These are phyloP conservation scores for Melinaea marsaeus DNA, from an alignment of 2,888 invertebrate genomes.

Conservation along the genomic window DNA sequence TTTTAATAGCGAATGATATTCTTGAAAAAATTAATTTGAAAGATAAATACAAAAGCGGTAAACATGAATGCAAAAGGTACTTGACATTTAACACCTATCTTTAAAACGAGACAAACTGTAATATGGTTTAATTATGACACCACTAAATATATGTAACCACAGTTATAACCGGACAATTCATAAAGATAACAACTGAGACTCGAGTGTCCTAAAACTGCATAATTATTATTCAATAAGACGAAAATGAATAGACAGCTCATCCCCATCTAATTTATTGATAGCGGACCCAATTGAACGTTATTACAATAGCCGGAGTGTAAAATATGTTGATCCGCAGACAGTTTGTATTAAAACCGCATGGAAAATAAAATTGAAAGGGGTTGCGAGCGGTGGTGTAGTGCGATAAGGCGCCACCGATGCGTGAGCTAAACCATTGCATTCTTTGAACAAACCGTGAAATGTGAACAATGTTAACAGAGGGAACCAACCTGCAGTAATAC, in stretches of 20 bases:
- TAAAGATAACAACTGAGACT: no score
- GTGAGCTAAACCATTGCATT: constrained; percentile 53
- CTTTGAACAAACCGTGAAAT: constrained; percentile 45
- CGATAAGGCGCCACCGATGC: constrained; percentile 60
- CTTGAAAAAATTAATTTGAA: no score
- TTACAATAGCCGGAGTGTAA: constrained; percentile 55
- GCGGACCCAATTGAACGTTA: constrained; percentile 54
- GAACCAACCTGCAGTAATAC: constrained; percentile 63
- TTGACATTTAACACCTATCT: no score
- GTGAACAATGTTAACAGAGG: constrained; percentile 55
- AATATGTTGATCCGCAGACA: constrained; percentile 70
- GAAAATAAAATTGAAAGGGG: constrained; percentile 61
- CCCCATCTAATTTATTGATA: constrained; percentile 57
- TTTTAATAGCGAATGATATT: no score
- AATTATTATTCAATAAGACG: constrained; percentile 19
- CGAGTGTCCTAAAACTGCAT: background rate
- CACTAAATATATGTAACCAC: no score
- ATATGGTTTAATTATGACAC: no score
- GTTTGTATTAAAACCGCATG: constrained; percentile 62
- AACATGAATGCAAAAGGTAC: no score
- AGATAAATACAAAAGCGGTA: no score
- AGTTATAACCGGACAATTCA: no score
- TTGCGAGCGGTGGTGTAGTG: constrained; percentile 54
- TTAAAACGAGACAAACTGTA: no score
- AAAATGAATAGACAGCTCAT: constrained; percentile 37